Conservation (phyloP, 2,888 invertebrate species). For the Himalopsyche tibetana region DNA sequence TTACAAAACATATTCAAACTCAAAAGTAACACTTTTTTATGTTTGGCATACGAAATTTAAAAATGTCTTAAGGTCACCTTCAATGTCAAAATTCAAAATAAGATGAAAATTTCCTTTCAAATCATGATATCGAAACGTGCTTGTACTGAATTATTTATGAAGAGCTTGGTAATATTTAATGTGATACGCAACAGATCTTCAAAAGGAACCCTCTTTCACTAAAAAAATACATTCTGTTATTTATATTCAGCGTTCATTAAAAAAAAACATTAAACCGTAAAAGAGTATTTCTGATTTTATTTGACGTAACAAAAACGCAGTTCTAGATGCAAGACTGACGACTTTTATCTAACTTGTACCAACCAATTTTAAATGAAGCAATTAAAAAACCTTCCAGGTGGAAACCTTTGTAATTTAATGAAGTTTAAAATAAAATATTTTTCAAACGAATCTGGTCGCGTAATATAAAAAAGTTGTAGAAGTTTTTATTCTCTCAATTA, state of each 20-base stretch:
- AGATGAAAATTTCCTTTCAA: conserved; percentile 57
- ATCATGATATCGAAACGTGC: conserved; percentile 63
- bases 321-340: neutral
- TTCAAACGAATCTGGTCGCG: too few relatives aligned
- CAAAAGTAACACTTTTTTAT: neutral
- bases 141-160: conserved; percentile 64
- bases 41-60: neutral
- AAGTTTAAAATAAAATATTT: too few relatives aligned
- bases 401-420: too few relatives aligned
- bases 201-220: conserved; percentile 24
- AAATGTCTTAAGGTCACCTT: conserved; percentile 34
- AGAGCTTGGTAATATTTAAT: conserved; percentile 54
- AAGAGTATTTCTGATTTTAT: neutral
- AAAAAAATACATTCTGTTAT: conserved; percentile 46
- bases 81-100: conserved; percentile 56
- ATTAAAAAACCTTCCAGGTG: too few relatives aligned
- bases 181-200: conserved; percentile 19
- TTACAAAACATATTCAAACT: neutral
- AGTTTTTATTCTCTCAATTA: too few relatives aligned
- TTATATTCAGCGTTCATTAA: conserved; percentile 55
- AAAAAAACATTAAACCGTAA: conserved; percentile 23
- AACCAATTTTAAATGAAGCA: too few relatives aligned
- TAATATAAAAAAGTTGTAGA: too few relatives aligned
- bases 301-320: neutral
- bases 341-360: neutral